Conservation (phyloP, 2,888 invertebrate species). For the Coleophora flavipennella region DNA sequence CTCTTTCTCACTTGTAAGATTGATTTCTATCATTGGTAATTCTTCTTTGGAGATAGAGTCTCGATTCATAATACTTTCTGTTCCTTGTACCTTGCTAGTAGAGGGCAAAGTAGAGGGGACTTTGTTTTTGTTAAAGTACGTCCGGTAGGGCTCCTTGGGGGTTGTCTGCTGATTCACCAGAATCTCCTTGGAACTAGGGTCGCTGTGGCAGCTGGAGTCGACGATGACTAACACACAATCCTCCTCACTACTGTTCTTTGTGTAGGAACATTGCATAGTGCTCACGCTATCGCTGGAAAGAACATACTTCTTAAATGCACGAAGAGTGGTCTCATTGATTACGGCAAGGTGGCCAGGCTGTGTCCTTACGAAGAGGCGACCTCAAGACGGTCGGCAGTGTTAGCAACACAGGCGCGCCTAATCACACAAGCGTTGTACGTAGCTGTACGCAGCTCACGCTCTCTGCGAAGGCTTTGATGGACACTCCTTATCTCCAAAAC, state of each 20-base stretch:
- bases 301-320: conserved; percentile 33
- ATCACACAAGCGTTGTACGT: conserved; percentile 36
- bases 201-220: conserved; percentile 30
- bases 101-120: conserved; percentile 27
- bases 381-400: conserved; percentile 16
- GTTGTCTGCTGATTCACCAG: conserved; percentile 22
- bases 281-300: conserved; percentile 42
- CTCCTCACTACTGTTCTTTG: conserved; percentile 21
- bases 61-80: conserved; percentile 14
- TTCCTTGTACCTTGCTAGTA: conserved; percentile 28
- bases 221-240: conserved; percentile 36
- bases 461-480: conserved; percentile 31
- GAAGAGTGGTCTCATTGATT: conserved; percentile 21
- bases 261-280: conserved; percentile 21
- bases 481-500: conserved; percentile 38
- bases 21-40: conserved; percentile 35
- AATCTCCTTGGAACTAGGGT: conserved; percentile 32
- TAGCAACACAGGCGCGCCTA: conserved; percentile 29
- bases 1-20: conserved; percentile 38
- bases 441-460: conserved; percentile 32
- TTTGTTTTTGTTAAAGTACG: conserved; percentile 20
- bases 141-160: conserved; percentile 18
- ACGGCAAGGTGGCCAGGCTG: conserved; percentile 14
- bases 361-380: conserved; percentile 13
- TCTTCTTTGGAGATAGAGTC: conserved; percentile 31